A percentile compares a stretch with the other conserved stretches of the same genome.
These are phyloP conservation scores for Calypte anna DNA, from an alignment of 2,113 vertebrate species.

Conservation along the genomic window DNA sequence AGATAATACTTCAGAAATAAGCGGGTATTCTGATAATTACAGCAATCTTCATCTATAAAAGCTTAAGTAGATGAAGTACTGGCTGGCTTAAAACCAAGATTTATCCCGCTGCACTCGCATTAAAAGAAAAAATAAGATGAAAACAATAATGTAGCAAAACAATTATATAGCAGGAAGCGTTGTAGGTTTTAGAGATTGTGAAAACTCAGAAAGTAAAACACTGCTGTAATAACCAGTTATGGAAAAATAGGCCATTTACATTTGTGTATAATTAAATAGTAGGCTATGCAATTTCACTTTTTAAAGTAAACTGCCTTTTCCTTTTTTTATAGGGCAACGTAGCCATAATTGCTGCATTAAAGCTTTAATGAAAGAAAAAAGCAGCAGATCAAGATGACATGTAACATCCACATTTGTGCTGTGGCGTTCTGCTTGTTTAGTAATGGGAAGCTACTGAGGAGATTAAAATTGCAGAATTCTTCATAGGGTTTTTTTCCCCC, in stretches of 20 bases:
- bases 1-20: constrained; percentile 99
- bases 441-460: constrained; percentile 83
- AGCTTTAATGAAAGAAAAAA: constrained; percentile 87
- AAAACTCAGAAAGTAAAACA: constrained; percentile 90
- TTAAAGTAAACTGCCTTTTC: constrained; percentile 87
- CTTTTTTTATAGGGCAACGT: constrained; percentile 85
- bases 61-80: constrained; percentile 92
- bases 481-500: constrained; percentile 52
- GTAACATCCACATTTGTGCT: constrained; percentile 76
- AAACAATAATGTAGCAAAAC: constrained; percentile 86
- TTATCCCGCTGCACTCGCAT: constrained; percentile 92
- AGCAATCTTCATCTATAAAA: constrained; percentile 98
- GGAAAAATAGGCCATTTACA: constrained; percentile 88
- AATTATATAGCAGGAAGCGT: constrained; percentile 89
- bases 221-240: constrained; percentile 90
- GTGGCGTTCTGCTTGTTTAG: constrained; percentile 78
- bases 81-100: constrained; percentile 90
- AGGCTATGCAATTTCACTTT: constrained; percentile 89
- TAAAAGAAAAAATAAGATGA: constrained; percentile 87
- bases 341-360: constrained; percentile 85
- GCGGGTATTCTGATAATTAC: constrained; percentile 99
- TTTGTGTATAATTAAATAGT: constrained; percentile 90
- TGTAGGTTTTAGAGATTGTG: constrained; percentile 86
- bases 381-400: constrained; percentile 83
- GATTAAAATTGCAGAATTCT: constrained; percentile 82